A percentile compares a stretch with the other conserved stretches of the same genome.
Conservation (phyloP, 2,888 invertebrate genomes). For the Agriopis marginaria region DNA sequence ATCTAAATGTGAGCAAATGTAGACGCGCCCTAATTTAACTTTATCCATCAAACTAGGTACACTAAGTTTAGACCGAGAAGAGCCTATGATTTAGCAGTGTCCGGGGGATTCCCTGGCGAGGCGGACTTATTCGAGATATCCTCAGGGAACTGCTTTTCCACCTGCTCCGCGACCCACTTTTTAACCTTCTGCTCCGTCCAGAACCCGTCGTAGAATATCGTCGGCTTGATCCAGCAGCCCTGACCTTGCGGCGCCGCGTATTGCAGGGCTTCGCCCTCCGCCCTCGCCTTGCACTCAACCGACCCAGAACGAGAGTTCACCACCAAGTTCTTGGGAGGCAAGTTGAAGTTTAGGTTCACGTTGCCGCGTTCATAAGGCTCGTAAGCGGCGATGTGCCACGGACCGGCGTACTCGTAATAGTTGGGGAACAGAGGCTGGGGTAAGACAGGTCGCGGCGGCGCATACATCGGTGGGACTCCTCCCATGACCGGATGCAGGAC, state of each 20-base stretch:
- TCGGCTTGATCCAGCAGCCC: slow-evolving; percentile 82
- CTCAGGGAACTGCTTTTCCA: slow-evolving; percentile 80
- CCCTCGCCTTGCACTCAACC: slow-evolving; percentile 61
- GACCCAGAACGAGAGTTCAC: slow-evolving; percentile 67
- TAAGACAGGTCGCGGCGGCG: slow-evolving; percentile 54
- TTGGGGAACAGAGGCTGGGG: slow-evolving; percentile 66
- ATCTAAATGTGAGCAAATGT: not conserved
- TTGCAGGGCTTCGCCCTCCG: slow-evolving; percentile 61
- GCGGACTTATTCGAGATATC: slow-evolving; percentile 51
- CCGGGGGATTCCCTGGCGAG: slow-evolving; percentile 38
- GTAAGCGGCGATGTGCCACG: slow-evolving; percentile 75
- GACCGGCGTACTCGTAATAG: slow-evolving; percentile 76
- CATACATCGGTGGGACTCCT: slow-evolving; percentile 64
- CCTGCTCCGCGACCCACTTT: slow-evolving; percentile 83
- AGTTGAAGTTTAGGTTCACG: slow-evolving; percentile 76
- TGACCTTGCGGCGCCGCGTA: slow-evolving; percentile 65
- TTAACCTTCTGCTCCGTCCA: slow-evolving; percentile 85
- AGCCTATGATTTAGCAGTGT: slow-evolving; percentile 15
- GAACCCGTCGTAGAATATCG: slow-evolving; percentile 83
- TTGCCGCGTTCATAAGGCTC: slow-evolving; percentile 75
- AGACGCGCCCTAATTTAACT: not conserved
- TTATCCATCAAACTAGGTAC: not conserved
- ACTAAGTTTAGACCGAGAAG: not conserved
- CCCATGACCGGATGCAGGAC: slow-evolving; percentile 75
- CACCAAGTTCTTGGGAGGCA: slow-evolving; percentile 77